A percentile compares a stretch with the other conserved stretches of the same genome.
These are phyloP conservation scores for Rousettus leschenaultii DNA, from an alignment of 2,113 vertebrate species.

Conservation along the genomic window DNA sequence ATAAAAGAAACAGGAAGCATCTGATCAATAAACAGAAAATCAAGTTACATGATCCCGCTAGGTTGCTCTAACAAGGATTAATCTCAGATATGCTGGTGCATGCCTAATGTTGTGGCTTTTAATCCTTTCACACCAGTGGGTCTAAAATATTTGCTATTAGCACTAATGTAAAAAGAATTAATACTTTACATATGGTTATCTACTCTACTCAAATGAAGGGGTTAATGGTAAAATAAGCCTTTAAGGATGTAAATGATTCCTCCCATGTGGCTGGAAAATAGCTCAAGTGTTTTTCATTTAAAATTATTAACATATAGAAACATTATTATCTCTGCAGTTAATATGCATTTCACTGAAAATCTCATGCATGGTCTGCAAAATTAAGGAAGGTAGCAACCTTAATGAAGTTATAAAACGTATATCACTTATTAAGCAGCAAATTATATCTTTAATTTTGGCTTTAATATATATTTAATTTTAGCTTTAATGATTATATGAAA, in stretches of 20 bases:
- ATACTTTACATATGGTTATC: constrained; percentile 67
- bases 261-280: constrained; percentile 75
- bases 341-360: constrained; percentile 80
- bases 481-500: constrained; percentile 72
- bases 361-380: constrained; percentile 77
- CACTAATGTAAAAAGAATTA: constrained; percentile 77
- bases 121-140: constrained; percentile 79
- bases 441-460: constrained; percentile 79
- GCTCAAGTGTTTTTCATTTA: constrained; percentile 81
- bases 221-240: constrained; percentile 79
- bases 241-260: constrained; percentile 79
- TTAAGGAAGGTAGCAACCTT: constrained; percentile 78
- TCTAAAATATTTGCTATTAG: constrained; percentile 74
- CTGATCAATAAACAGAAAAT: constrained; percentile 81
- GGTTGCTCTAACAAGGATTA: constrained; percentile 75
- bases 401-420: constrained; percentile 78
- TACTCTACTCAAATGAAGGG: constrained; percentile 76
- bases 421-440: constrained; percentile 82
- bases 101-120: constrained; percentile 74
- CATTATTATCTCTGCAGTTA: constrained; percentile 83
- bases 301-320: constrained; percentile 86
- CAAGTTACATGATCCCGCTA: constrained; percentile 69
- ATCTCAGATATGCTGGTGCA: constrained; percentile 71
- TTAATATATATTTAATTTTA: constrained; percentile 77
- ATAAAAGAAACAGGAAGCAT: constrained; percentile 71